Evolutionary conservation across 2,888 invertebrate species (phyloP), one percentile per base, ranked within the genome.

Genomic region (Leucozona laternaria): DNA sequence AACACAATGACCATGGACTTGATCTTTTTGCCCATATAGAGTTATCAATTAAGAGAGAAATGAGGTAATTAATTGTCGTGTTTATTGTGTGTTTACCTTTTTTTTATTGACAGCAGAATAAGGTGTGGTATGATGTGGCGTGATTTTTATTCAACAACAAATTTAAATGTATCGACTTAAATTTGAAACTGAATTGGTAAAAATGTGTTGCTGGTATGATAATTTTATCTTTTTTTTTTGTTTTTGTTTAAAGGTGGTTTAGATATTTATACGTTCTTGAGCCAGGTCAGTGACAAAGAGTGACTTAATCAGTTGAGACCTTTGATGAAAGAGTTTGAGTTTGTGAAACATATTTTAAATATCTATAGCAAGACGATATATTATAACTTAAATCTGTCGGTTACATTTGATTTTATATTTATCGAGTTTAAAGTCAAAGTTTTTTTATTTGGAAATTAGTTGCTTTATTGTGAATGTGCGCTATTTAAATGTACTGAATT

Each of bases 1-100:
- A 45, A 66, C n/a, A 40, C 58, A 72, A 72, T 68, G 78, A 73
- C 81, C 85, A 58, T 86, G 85, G 85, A 86, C 81, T 86, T 86
- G 85, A 78, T 78, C 62, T 73, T 66, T 50, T 45, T 45, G 17
- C 13, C 22, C 45, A 28, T 34, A 8, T 43, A 72, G 28, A 48
- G 7, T 22, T 57, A 70, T 57, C 68, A 73, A 68, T 73, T 60
- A 58, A 58, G 15, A 40, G 40, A 34, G 13, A 34, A 28, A 28
- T 15, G 25, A 53, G 20, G 31, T 55, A 53, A 55, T 55, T 57
- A 22, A 57, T 48, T 71, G 50, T 62, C 15, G 20, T 34, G 28
- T 66, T 66, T 37, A 25, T 43, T 37, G n/a, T 45, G 8, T 64
- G 31, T 48, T 45, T 45, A 45, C 45, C 13, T 43, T 62, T 62